Percentiles rank a stretch among this genome's conserved stretches.
phyloP scores from a whole-genome alignment of 2,888 invertebrate species.

The Drosophila suboccidentalis region DNA sequence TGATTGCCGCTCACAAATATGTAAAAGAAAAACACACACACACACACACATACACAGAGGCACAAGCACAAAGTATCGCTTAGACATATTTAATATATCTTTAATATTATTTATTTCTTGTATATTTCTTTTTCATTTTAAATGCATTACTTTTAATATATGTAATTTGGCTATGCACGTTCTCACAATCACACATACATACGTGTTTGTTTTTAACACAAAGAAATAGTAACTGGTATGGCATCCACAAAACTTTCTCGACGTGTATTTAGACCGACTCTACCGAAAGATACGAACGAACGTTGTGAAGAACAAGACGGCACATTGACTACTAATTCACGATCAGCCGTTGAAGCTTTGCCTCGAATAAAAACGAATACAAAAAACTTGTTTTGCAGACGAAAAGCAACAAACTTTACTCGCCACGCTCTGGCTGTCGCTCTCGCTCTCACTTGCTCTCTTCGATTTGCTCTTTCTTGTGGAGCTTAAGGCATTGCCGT shows the following conservation, averaged over 20 bases:
- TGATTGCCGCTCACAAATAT: constrained; percentile 5
- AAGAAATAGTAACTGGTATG: constrained; percentile 45
- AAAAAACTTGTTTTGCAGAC: constrained; percentile 54
- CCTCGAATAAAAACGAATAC: constrained; percentile 24
- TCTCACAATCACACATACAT: constrained; percentile 24
- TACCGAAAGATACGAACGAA: constrained; percentile 17
- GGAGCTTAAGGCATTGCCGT: background rate
- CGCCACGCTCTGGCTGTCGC: background rate
- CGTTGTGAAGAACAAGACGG: constrained; percentile 52
- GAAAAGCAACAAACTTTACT: constrained; percentile 48
- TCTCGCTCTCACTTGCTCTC: constrained; percentile 1
- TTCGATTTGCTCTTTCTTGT: constrained; percentile 3
- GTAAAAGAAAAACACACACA: background rate
- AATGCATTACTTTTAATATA: constrained; percentile 6
- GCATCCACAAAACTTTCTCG: constrained; percentile 70
- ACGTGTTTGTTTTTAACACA: constrained; percentile 48
- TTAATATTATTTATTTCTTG: background rate
- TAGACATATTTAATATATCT: background rate
- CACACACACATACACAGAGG: background rate
- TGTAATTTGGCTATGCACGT: constrained; percentile 15
- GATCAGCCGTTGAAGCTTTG: constrained; percentile 33
- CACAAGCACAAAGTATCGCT: background rate
- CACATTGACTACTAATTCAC: constrained; percentile 52
- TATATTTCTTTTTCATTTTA: background rate
- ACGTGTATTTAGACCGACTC: constrained; percentile 34